Evolutionary conservation across 2,113 vertebrate species (phyloP), one percentile per base, ranked within the genome.

Genomic region (Thymallus thymallus): DNA sequence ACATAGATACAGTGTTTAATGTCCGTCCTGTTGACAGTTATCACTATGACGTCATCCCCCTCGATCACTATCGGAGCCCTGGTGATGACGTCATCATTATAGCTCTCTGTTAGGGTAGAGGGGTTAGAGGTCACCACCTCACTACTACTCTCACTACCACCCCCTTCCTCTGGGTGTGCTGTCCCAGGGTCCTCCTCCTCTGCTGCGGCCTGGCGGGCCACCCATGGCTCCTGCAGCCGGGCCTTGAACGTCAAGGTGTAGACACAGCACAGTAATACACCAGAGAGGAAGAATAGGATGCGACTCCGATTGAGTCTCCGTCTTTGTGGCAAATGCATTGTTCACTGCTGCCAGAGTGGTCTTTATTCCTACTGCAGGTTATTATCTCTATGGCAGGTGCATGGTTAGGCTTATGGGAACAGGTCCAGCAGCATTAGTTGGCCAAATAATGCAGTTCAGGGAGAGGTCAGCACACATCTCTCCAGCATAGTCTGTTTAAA

Each of bases 1-100:
- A 95, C 90, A 13, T 93, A 92, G 51, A 96, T 75, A 76, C 94
- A 96, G 76, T 93, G 91, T 82, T 90, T 81, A 0, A 94, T 89
- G 81, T 92, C 93, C 1, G 90, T 91, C 78, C 88, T 85, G 23
- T 87, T 88, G 68, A 86, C 86, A 4, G 80, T 35, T 1, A 84
- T 70, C 35, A 86, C 77, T 18, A 60, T 7, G n/a, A 60, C 16
- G 48, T 51, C 48, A 51, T 51, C 48, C 12, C 48, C 48, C 16
- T 51, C 5, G 14, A 51, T 5, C 48, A 16, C 48, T 18, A 16
- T 18, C 32, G 87, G 79, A 61, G 80, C 74, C 24, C 48, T 51
- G 55, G 76, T 78, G 65, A 1, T 26, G 1, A 7, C 60, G 1
- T 60, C 35, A 6, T 41, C 77, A 35, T 12, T 48, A 73, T 18